A percentile compares a stretch with the other conserved stretches of the same genome.
These are phyloP conservation scores for Podocnemis expansa DNA, from an alignment of 2,113 vertebrate species.

Conservation along the genomic window DNA sequence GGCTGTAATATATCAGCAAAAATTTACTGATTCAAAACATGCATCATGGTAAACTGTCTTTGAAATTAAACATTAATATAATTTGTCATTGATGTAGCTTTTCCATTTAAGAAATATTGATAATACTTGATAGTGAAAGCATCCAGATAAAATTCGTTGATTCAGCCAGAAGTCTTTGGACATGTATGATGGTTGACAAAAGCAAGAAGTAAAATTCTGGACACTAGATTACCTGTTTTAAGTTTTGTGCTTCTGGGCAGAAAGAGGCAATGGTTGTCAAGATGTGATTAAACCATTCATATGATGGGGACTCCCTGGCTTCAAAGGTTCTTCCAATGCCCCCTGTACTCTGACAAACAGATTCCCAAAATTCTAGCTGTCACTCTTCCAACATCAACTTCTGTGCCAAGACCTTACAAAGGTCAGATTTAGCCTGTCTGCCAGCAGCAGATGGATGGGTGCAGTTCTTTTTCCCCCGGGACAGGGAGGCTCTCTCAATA, in stretches of 20 bases:
- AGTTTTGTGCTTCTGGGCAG: neutral
- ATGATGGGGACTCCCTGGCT: neutral
- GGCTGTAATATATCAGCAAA: constrained; percentile 40
- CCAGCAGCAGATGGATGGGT: neutral
- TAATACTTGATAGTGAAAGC: neutral
- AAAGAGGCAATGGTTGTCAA: neutral
- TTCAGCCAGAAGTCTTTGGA: neutral
- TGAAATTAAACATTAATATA: constrained; percentile 31
- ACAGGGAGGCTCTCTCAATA: neutral
- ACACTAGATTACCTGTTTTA: neutral
- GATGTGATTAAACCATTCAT: neutral
- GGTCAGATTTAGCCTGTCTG: neutral
- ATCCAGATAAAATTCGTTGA: neutral
- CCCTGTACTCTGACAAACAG: neutral
- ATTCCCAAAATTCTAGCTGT: neutral
- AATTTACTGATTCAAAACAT: neutral
- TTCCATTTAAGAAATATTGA: neutral
- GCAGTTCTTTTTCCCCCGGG: neutral
- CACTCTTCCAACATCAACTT: neutral
- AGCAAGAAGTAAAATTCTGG: neutral
- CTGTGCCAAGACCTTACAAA: neutral
- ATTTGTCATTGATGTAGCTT: neutral
- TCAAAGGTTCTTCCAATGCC: neutral
- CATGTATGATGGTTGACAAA: neutral
- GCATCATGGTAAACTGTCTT: neutral